Percentiles rank a stretch among this genome's conserved stretches.
Conservation (phyloP, 1,140 invertebrate species). For the Adoxophyes honmai region DNA sequence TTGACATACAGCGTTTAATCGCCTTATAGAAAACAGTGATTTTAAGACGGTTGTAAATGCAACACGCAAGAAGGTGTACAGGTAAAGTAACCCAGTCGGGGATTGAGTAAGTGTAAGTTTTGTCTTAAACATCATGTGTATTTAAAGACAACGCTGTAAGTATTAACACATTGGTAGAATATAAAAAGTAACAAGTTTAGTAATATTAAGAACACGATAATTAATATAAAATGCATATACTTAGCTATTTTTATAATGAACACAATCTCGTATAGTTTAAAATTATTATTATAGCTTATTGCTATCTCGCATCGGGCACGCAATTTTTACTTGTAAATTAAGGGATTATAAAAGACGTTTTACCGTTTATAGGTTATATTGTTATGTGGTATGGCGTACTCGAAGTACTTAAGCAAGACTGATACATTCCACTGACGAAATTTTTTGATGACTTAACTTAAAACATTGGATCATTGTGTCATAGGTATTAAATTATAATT, state of each 20-base stretch:
- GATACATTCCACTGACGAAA: slow-evolving; percentile 58
- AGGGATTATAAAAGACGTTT: too few species aligned
- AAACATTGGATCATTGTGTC: slow-evolving; percentile 11
- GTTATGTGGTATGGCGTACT: slow-evolving; percentile 20
- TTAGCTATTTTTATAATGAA: background rate
- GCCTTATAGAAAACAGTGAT: background rate
- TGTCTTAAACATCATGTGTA: too few species aligned
- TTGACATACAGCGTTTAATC: background rate
- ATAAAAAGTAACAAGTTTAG: background rate
- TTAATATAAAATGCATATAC: too few species aligned
- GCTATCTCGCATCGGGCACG: too few species aligned
- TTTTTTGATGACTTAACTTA: background rate
- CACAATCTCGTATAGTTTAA: background rate
- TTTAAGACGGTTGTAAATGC: too few species aligned
- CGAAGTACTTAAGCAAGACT: slow-evolving; percentile 64
- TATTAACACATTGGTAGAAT: slow-evolving; percentile 4
- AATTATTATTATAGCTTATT: background rate
- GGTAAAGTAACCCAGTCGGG: background rate
- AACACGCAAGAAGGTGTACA: too few species aligned
- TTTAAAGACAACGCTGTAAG: background rate
- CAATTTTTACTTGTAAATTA: too few species aligned
- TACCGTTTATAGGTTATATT: too few species aligned
- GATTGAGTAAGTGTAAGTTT: background rate
- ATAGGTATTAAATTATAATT: slow-evolving; percentile 9
- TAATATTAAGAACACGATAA: background rate